Conservation (phyloP, 1,140 invertebrate species). For the Leptoteleia sp. region DNA sequence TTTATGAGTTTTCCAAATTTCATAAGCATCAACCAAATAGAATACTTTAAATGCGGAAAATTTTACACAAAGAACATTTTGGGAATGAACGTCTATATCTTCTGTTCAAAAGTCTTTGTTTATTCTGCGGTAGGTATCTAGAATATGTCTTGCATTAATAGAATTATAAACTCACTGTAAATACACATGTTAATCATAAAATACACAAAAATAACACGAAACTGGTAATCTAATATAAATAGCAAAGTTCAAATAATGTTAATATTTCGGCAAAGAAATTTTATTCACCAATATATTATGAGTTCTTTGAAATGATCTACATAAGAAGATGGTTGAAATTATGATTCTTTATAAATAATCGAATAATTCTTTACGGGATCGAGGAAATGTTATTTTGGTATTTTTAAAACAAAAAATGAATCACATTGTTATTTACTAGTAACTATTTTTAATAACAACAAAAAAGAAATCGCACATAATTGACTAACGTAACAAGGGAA, state of each 20-base stretch:
- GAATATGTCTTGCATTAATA: constrained; percentile 7
- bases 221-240: constrained; percentile 19
- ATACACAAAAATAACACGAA: neutral
- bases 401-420: too few relatives aligned
- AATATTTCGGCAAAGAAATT: constrained; percentile 8
- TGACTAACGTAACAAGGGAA: too few relatives aligned
- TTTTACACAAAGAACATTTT: constrained; percentile 34
- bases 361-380: too few relatives aligned
- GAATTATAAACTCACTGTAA: constrained; percentile 17
- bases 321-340: neutral
- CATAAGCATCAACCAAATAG: neutral
- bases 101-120: constrained; percentile 17
- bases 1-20: constrained; percentile 9
- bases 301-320: constrained; percentile 15
- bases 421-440: too few relatives aligned
- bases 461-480: too few relatives aligned
- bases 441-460: too few relatives aligned
- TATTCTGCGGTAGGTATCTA: constrained; percentile 43
- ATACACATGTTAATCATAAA: constrained; percentile 25
- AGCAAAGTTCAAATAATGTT: constrained; percentile 10
- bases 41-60: constrained; percentile 10
- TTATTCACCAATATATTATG: constrained; percentile 8
- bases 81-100: constrained; percentile 4
- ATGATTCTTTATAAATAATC: neutral
- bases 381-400: too few relatives aligned